These are phyloP conservation scores for Nemotelus pantherinus DNA, from an alignment of 2,888 invertebrate genomes.

Conservation along the genomic window DNA sequence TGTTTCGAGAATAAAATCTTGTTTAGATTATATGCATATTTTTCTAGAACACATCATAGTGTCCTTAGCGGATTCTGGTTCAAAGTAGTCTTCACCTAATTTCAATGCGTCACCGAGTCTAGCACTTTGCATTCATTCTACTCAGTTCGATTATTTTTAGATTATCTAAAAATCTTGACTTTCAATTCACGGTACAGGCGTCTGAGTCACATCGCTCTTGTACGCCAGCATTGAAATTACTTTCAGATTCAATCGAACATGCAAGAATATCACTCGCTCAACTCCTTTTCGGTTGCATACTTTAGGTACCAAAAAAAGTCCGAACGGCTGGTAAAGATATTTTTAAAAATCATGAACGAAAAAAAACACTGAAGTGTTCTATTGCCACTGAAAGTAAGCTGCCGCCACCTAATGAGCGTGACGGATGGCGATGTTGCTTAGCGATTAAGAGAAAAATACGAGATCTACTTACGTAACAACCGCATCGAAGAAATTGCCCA, in stretches of 20 bases:
- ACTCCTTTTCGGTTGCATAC: too few relatives aligned
- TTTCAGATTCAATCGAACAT: too few relatives aligned
- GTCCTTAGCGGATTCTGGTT: not conserved
- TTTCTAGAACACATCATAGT: too few relatives aligned
- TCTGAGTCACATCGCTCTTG: not conserved
- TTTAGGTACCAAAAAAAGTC: too few relatives aligned
- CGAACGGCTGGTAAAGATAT: not conserved
- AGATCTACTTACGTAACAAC: not conserved
- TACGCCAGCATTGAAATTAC: too few relatives aligned
- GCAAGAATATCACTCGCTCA: too few relatives aligned
- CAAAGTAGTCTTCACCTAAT: slow-evolving; percentile 15
- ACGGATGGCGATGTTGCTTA: slow-evolving; percentile 4
- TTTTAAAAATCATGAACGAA: not conserved
- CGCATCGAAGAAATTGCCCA: not conserved
- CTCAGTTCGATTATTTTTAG: slow-evolving; percentile 14
- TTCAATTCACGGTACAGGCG: not conserved
- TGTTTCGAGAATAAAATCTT: too few relatives aligned
- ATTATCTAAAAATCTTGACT: slow-evolving; percentile 20
- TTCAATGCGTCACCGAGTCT: slow-evolving; percentile 9
- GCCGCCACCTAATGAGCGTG: slow-evolving; percentile 23
- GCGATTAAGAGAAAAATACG: slow-evolving; percentile 2
- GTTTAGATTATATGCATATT: not conserved
- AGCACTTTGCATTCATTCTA: not conserved
- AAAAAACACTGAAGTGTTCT: not conserved
- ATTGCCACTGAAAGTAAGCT: slow-evolving; percentile 31